These are phyloP conservation scores for Scyliorhinus canicula DNA, from an alignment of 2,797 vertebrate genomes.

Conservation along the genomic window DNA sequence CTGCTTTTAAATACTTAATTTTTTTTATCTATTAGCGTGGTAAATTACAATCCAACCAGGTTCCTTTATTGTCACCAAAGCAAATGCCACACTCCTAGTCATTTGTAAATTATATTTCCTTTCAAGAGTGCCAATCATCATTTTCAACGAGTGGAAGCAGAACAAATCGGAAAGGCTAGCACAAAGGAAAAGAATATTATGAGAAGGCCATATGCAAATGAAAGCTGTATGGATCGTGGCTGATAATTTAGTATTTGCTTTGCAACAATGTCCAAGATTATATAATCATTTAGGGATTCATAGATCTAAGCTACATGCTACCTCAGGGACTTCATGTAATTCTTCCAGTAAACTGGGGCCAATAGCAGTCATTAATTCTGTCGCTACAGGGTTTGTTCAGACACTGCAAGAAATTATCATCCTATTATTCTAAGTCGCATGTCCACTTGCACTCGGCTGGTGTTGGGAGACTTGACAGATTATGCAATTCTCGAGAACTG, in stretches of 20 bases:
- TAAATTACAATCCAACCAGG: neutral
- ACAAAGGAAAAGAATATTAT: neutral
- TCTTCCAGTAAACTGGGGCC: neutral
- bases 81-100: neutral
- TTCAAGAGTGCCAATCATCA: neutral
- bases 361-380: neutral
- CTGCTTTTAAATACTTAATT: neutral
- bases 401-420: neutral
- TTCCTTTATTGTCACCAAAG: neutral
- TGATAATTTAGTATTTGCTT: conserved; percentile 13
- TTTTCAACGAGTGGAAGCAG: neutral
- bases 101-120: neutral
- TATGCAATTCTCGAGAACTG: neutral
- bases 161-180: neutral
- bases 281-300: conserved; percentile 11
- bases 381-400: neutral
- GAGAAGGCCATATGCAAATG: neutral
- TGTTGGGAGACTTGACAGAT: neutral
- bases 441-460: neutral
- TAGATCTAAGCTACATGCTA: neutral
- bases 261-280: neutral
- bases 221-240: neutral
- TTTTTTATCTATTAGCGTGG: neutral
- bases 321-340: neutral
- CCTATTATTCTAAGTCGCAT: neutral